Evolutionary conservation across 2,888 invertebrate species (phyloP), one percentile per base, ranked within the genome.

Genomic region (Drosophila meridiana): DNA sequence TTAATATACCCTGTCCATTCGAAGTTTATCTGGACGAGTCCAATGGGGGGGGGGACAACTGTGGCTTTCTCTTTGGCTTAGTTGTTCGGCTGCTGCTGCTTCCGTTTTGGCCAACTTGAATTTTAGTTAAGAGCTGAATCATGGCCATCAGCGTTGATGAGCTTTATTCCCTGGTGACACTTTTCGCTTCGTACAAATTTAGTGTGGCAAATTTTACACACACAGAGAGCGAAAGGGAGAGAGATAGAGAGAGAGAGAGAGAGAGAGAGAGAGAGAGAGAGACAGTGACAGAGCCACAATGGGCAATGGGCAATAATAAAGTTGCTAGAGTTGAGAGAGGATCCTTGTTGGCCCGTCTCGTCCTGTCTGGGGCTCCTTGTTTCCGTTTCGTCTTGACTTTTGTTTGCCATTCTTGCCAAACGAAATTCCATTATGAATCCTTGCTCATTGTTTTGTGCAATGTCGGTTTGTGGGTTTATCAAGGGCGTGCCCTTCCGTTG

Each of bases 71-170:
- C 45, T 42, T 50, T 34, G 60, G 57, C 26, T 45, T 68, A 62
- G 65, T 45, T 53, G 48, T 53, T 43, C 30, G 43, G 28, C 7
- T 30, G 43, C 62, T 63, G 28, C 40, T 55, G 20, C 58, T 57
- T 77, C 40, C 62, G 57, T 53, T 73, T 70, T 30, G 42, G 56
- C 42, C 56, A 56, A 56, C 74, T 82, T 76, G 77, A 76, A 68
- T 86, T 78, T 79, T 85, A 83, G 85, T 83, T 88, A 72, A 72
- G 76, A 87, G 78, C 81, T 88, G 87, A 85, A 83, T 89, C 89
- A 82, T 87, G 87, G 78, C 87, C 89, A 86, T 88, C 89, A 87
- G 82, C 76, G 83, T 76, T 89, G 89, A 90, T 89, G 89, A 87
- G 90, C 86, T 85, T 76, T 82, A 89, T 87, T 89, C 89, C 89